Evolutionary conservation across 1,140 invertebrate genomes (phyloP).

Genomic region (Trypoxylus dichotomus): DNA sequence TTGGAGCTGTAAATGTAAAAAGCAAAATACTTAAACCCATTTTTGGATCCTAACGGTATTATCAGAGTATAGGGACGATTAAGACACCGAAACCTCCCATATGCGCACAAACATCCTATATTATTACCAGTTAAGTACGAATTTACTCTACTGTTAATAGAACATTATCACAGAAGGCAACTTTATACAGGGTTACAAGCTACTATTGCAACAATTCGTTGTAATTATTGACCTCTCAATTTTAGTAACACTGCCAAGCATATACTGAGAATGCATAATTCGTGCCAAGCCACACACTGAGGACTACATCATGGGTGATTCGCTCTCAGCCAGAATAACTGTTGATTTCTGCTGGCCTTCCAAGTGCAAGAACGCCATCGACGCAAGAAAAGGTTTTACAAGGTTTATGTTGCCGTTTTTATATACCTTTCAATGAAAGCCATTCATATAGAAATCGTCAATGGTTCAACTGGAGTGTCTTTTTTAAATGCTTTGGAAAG

Average conservation of each 20-base stretch:
- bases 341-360: neutral
- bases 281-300: conserved; percentile 36
- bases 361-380: neutral
- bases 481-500: conserved; percentile 43
- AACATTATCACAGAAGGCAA: conserved; percentile 36
- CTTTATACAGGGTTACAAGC: conserved; percentile 37
- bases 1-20: no score
- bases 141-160: conserved; percentile 46
- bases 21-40: conserved; percentile 41
- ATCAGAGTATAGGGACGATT: conserved; percentile 52
- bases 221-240: conserved; percentile 34
- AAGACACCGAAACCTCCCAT: conserved; percentile 38
- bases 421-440: conserved; percentile 46
- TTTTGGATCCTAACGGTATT: conserved; percentile 46
- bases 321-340: neutral
- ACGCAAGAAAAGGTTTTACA: conserved; percentile 32
- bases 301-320: conserved; percentile 33
- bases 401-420: conserved; percentile 40
- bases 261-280: conserved; percentile 41
- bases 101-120: conserved; percentile 52
- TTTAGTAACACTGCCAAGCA: conserved; percentile 32
- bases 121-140: conserved; percentile 47
- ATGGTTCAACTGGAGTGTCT: conserved; percentile 38
- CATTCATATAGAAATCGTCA: conserved; percentile 46
- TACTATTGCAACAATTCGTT: neutral